Evolutionary conservation across 2,797 vertebrate genomes (phyloP), one percentile per base, ranked within the genome.

Genomic region (Galaxias olidus): DNA sequence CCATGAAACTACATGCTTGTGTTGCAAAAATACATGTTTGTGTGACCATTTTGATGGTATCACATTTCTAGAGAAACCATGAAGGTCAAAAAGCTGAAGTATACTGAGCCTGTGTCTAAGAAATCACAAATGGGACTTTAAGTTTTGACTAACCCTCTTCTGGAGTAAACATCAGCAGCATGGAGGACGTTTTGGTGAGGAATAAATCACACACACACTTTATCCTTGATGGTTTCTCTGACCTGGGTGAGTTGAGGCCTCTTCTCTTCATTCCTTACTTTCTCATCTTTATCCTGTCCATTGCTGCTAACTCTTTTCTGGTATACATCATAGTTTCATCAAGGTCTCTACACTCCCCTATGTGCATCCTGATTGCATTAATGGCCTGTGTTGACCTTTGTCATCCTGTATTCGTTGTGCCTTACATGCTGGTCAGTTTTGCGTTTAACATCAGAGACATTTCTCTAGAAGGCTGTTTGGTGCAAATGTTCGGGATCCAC

Each of bases 321-420:
- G 63, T 86, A 10, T 70, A 82, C 61, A 77, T 83, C 8, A 63
- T 81, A 56, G 51, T 68, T 12, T 66, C 64, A 7, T 50, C 78
- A 0, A 73, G 48, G 0, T 82, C 66, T 30, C 68, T 86, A 15
- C 85, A 81, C 10, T 72, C 78, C 12, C 87, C 89, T 30, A 89
- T 90, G 88, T 88, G 86, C 60, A 82, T 86, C 47, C 82, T 90
- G 44, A 68, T 89, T 52, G 74, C 64, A 46, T 70, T 81, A 51
- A 47, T 84, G 19, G 67, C 82, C 8, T 41, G 19, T 55, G 61
- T 76, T 40, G 78, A 81, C 4, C 57, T 83, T 55, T 68, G 59
- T 9, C 41, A 85, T 1, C 82, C 78, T 9, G 52, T 68, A 42
- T 70, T 78, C 6, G 77, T 81, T 13, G 69, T 77, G 15, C 87